A percentile compares a stretch with the other conserved stretches of the same genome.
phyloP scores from a whole-genome alignment of 2,888 invertebrate species.

The Plusia festucae region DNA sequence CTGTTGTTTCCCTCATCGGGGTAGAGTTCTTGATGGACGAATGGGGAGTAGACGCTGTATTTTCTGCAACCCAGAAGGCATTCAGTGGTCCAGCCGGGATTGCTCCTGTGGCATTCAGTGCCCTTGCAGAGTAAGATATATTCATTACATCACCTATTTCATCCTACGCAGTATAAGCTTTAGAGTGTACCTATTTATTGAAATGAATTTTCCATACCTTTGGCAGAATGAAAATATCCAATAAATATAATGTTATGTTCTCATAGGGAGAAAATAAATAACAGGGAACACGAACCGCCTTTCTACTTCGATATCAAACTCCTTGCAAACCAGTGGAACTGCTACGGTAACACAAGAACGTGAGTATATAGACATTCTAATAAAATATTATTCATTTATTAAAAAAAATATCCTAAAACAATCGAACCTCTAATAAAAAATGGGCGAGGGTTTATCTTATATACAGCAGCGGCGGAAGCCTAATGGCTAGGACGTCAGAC shows the following conservation, averaged over 20 bases:
- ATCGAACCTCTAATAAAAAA: too few relatives aligned
- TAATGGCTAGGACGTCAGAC: too few relatives aligned
- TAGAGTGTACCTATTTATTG: too few relatives aligned
- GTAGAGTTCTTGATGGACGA: constrained; percentile 90
- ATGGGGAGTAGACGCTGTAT: constrained; percentile 91
- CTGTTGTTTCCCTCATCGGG: constrained; percentile 91
- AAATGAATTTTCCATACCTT: too few relatives aligned
- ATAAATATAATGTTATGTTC: too few relatives aligned
- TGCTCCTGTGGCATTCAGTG: constrained; percentile 91
- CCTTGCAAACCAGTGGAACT: constrained; percentile 83
- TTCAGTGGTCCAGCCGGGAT: constrained; percentile 92
- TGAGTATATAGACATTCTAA: constrained; percentile 68
- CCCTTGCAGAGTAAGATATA: constrained; percentile 88
- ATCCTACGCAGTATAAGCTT: too few relatives aligned
- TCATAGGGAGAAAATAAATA: constrained; percentile 79
- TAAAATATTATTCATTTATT: too few relatives aligned
- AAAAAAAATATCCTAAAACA: too few relatives aligned
- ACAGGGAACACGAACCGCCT: constrained; percentile 76
- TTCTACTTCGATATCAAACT: constrained; percentile 82
- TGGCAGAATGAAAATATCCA: too few relatives aligned
- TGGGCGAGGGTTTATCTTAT: too few relatives aligned
- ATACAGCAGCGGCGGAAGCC: too few relatives aligned
- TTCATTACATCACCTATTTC: too few relatives aligned
- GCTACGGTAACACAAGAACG: constrained; percentile 78
- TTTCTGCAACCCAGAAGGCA: constrained; percentile 91